Percentiles rank a stretch among this genome's conserved stretches.
Conservation (phyloP, 1,140 invertebrate species). For the Xylocopa sonorina region DNA sequence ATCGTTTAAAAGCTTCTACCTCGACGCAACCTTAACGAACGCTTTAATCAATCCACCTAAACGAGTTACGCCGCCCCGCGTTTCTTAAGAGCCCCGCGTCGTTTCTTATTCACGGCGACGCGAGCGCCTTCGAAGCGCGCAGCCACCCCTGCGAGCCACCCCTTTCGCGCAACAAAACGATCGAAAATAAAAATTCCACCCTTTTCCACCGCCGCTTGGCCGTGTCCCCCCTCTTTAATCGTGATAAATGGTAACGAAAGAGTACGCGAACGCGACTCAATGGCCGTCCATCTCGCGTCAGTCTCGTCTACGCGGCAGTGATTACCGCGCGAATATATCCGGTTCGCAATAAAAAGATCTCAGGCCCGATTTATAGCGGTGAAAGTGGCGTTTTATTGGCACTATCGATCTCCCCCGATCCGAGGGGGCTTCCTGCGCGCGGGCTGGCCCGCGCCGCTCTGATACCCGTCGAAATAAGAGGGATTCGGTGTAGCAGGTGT, state of each 20-base stretch:
- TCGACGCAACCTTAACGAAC: slow-evolving; percentile 11
- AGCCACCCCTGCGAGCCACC: too few species aligned
- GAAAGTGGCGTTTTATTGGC: slow-evolving; percentile 59
- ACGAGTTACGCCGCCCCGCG: slow-evolving; percentile 22
- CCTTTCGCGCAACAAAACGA: too few species aligned
- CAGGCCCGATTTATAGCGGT: slow-evolving; percentile 43
- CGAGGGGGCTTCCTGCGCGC: slow-evolving; percentile 34
- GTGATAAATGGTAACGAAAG: not conserved
- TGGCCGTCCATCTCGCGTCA: not conserved
- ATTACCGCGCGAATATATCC: slow-evolving; percentile 27
- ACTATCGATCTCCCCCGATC: slow-evolving; percentile 57
- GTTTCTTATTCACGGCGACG: slow-evolving; percentile 37
- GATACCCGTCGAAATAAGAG: slow-evolving; percentile 58
- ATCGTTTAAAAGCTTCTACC: slow-evolving; percentile 23
- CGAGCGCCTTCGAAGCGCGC: too few species aligned
- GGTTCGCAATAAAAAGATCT: slow-evolving; percentile 41
- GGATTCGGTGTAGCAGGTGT: slow-evolving; percentile 47
- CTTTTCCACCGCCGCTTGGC: too few species aligned
- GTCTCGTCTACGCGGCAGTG: slow-evolving; percentile 16
- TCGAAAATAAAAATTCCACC: too few species aligned
- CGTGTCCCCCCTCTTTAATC: not conserved
- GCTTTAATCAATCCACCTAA: slow-evolving; percentile 42
- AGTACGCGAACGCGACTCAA: not conserved
- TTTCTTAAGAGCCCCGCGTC: slow-evolving; percentile 30
- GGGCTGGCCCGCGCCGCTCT: slow-evolving; percentile 18